Evolutionary conservation across 2,113 vertebrate genomes (phyloP), one percentile per base, ranked within the genome.

Genomic region (Limanda limanda): DNA sequence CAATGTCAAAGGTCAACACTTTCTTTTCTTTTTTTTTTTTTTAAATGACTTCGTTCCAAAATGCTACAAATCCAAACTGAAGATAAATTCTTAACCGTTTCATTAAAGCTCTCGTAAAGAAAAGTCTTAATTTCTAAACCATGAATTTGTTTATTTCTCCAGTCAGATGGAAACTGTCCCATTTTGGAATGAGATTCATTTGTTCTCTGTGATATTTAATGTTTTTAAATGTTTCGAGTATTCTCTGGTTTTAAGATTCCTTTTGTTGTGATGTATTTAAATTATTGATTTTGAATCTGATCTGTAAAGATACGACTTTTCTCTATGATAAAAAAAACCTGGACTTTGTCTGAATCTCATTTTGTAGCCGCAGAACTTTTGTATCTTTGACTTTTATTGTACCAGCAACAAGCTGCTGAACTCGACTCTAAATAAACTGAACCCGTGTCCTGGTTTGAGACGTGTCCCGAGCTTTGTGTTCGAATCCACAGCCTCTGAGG

Each of bases 1-100:
- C 85, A 89, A 89, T 92, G 79, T 74, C 14, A 24, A 55, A 57
- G 11, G 23, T 64, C 21, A 31, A 48, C 14, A 15, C 6, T 60
- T 68, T 51, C 18, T 3, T 27, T 1, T 69, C n/a, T 66, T 31
- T 23, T 40, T 12, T 11, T 3, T 66, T 31, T 23, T 40, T 13
- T 12, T 3, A 35, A 47, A 57, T 10, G 51, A 13, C 13, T 84
- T 76, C 31, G 59, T 56, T 60, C 11, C 9, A 24, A 62, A 79
- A 69, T 63, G 55, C 58, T 56, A 31, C 42, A 0, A 3, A 4
- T 23, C 56, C 42, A 42, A 9, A 24, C 5, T 64, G 18, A 21
- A 14, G 3, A 57, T 25, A 57, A 57, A 25, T 18, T 15, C 47
- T 20, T 3, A 14, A 14, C 45, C 3, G 45, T 17, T 13, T 14